Base-by-base conservation (phyloP, 1,140 invertebrate genomes). In the Oryzaephilus surinamensis region DNA sequence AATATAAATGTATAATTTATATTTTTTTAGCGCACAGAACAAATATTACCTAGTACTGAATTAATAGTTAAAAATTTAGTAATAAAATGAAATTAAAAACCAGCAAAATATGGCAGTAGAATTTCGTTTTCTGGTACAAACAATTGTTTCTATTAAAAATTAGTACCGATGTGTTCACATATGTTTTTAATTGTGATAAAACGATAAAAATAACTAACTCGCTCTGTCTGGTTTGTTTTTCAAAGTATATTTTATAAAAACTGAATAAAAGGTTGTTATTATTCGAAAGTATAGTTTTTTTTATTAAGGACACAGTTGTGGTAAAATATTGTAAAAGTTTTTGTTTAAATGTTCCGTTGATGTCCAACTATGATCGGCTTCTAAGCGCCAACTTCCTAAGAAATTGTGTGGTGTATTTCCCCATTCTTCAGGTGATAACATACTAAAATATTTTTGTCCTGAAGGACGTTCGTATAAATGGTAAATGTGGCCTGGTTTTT, bases 371-470 rank as follows among this genome's bases (percentile, higher is more conserved):
- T 69, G 63, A 60, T 84, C 80, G 27, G 66, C 58, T 54, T 84
- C 79, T 15, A 84, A 57, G 54, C 73, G 69, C 49, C 69, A 84
- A 20, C 74, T 73, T 14, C 79, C 80, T 29, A 77, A 61, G 50
- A 71, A 79, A 16, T 60, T 57, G 48, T 81, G 76, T n/a, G 72
- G 65, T 10, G 52, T 12, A 61, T 67, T 57, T 69, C 72, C 77
- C 80, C 83, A 57, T 83, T 79, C 76, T 82, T 44, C 2, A 15
- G 81, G 81, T 41, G 76, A 81, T 6, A 86, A 51, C 64, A 85
- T 77, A 20, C 80, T 81, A 46, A 84, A 77, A 58, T 82, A 84
- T 35, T 52, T 57, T 47, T 76, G 70, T 14, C 75, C 81, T 4
- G 72, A 73, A 32, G 68, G 46, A 58, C 72, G 62, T 57, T 77